Base-by-base conservation (phyloP, 2,888 invertebrate species). In the Clistopyga incitator region DNA sequence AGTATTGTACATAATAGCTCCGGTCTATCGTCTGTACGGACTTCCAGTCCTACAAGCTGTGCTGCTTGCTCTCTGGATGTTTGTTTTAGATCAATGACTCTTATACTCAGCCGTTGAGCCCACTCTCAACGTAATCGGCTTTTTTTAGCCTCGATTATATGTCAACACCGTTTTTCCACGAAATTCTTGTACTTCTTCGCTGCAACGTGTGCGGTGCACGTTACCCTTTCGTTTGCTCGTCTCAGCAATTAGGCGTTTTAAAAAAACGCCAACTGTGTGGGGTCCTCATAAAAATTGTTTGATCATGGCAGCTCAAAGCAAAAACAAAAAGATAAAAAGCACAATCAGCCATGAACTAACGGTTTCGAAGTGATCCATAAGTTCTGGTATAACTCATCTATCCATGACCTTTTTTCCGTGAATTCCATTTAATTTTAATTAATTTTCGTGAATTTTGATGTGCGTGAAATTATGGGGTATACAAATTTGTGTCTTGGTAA, bases 81-180 rank as follows among this genome's bases (percentile, higher is more conserved):
- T 81, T 81, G 81, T 74, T 81, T 81, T 84, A 64, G 74, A 77
- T 74, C 74, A 64, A 50, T 71, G 79, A 79, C 38, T 76, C 25
- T 72, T 54, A 50, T 56, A 56, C 42, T 54, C 34, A 20, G 50
- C 45, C 34, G 47, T 29, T n/a, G 70, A 52, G 59, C 23, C 25
- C 29, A 29, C 56, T 71, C 56, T 11, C 47, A 77, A 59, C 20
- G 71, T 74, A 74, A 79, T 72, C 13, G 65, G 13, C n/a, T 67
- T 65, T 74, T 64, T 74, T 23, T 45, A 61, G 13, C n/a, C 42
- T 45, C 15, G 68, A 8, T 15, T 77, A 47, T 61, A 67, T 25
- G 45, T 77, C 45, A 61, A 29, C 47, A 29, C 42, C 18, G 59
- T 64, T 77, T 77, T 77, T 77, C 56, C 61, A 61, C 78, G 78